Conservation (phyloP, 2,797 vertebrate genomes). For the Hybognathus amarus region DNA sequence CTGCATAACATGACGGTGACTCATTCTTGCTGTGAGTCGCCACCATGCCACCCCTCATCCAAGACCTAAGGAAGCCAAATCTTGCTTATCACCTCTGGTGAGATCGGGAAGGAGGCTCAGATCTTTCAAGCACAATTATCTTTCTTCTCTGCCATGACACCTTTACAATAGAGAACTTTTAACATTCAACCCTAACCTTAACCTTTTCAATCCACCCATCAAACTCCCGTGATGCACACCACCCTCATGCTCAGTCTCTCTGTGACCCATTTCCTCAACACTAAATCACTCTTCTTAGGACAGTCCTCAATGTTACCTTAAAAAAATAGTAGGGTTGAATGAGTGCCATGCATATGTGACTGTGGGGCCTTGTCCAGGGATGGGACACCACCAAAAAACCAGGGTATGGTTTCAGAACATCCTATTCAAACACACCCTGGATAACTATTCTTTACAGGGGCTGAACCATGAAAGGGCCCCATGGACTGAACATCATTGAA, state of each 20-base stretch:
- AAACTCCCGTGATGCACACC: background rate
- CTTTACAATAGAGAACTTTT: background rate
- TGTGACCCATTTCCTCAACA: conserved; percentile 23
- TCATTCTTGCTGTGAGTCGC: background rate
- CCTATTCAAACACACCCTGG: conserved; percentile 26
- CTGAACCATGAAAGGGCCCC: background rate
- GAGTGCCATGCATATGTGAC: background rate
- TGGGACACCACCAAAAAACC: background rate
- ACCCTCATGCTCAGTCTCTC: conserved; percentile 12
- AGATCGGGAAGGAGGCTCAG: background rate
- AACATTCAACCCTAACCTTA: background rate
- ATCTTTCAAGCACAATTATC: background rate
- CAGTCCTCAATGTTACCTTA: background rate
- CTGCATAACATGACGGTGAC: too few species aligned
- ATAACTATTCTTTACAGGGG: conserved; percentile 32
- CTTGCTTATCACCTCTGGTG: background rate
- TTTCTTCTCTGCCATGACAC: background rate
- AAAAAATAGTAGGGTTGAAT: background rate
- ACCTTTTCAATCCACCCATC: background rate
- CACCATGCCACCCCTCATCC: background rate
- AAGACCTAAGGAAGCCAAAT: background rate
- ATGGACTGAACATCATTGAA: background rate
- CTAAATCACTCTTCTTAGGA: conserved; percentile 41
- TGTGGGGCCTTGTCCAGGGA: background rate
- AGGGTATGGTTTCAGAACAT: background rate